These are phyloP conservation scores for Zaprionus lachaisei DNA, from an alignment of 1,140 invertebrate genomes.

Conservation along the genomic window DNA sequence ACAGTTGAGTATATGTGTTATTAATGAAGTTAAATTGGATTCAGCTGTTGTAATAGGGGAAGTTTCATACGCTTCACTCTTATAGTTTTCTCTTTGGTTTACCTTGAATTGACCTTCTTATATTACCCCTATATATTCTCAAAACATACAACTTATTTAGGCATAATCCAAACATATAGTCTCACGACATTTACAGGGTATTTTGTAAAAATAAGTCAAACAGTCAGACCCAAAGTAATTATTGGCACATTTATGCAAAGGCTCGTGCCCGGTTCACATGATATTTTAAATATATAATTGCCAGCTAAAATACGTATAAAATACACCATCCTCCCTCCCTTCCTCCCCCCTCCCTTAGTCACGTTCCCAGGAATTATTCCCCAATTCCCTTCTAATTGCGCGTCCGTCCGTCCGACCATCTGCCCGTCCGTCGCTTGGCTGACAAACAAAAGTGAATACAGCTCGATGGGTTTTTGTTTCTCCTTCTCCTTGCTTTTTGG, in stretches of 20 bases:
- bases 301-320: conserved; percentile 47
- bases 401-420: conserved; percentile 34
- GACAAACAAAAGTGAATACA: conserved; percentile 39
- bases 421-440: conserved; percentile 30
- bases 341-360: not conserved
- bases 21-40: too few species aligned
- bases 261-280: conserved; percentile 62
- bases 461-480: conserved; percentile 24
- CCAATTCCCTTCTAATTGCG: conserved; percentile 66
- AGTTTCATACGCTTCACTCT: too few species aligned
- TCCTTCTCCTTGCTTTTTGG: not conserved
- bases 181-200: not conserved
- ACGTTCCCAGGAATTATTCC: conserved; percentile 7
- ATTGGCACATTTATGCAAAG: conserved; percentile 81
- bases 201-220: conserved; percentile 42
- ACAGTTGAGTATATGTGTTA: not conserved
- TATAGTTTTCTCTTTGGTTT: too few species aligned
- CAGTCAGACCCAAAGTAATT: conserved; percentile 72
- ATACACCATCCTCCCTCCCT: not conserved
- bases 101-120: too few species aligned
- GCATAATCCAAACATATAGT: not conserved
- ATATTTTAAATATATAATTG: conserved; percentile 81
- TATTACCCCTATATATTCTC: too few species aligned
- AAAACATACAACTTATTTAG: too few species aligned
- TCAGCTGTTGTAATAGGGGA: too few species aligned